Evolutionary conservation across 30 jellyfish, hydroid and myxozoan species (phyloP), one percentile per base, ranked within the genome.

Genomic region (Sanderia malayensis): DNA sequence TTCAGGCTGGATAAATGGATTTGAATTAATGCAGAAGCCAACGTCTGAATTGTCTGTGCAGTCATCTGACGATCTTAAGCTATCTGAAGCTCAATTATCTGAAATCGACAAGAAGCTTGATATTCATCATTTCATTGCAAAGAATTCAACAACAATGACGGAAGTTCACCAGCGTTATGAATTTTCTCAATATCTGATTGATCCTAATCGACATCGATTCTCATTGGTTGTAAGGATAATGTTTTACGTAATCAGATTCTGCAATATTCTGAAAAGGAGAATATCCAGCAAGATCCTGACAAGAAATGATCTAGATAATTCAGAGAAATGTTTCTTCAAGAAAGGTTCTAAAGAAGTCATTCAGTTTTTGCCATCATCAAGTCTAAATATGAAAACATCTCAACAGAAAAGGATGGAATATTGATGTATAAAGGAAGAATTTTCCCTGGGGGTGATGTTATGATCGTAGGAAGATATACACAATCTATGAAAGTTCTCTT

Each of bases 31-130:
- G 52, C 52, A 37, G 52, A 37, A 37, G 52, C 28, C 25, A 0
- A 29, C 45, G 73, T 66, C 37, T 67, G 80, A 67, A 21, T 67
- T 67, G 29, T 73, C 80, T 15, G 45, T 41, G 18, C 27, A 67
- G 45, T 25, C 80, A n/a, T 21, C 45, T 17, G 44, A 31, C 24
- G 47, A 67, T 21, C 1, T 67, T 28, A 67, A 29, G 21, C 80
- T 67, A 28, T 25, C 20, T 2, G 77, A 65, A 2, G 15, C 77
- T 2, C 58, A 65, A 41, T 25, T 65, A 45, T 25, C 15, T 11
- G 68, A 37, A 67, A 73, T 29, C 25, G 31, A 22, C 4, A 65
- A 67, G 73, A 28, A 67, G 23, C 1, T 27, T 65, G 23, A 18
- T 21, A 52, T 26, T 23, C 57, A 26, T n/a, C 74, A 26, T 62